These are phyloP conservation scores for Gobiocypris rarus DNA, from an alignment of 2,113 vertebrate genomes.

Conservation along the genomic window DNA sequence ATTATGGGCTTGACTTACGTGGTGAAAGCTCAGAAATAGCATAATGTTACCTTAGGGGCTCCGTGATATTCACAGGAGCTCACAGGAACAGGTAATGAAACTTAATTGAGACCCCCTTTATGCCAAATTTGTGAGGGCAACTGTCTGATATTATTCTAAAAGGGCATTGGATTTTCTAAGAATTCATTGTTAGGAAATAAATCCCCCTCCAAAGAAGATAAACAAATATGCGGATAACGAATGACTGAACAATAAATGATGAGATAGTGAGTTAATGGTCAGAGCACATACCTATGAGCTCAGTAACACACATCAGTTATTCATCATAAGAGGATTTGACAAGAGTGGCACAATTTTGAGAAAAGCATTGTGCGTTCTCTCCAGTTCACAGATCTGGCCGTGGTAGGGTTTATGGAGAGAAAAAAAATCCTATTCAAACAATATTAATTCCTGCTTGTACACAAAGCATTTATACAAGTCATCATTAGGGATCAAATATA, in stretches of 20 bases:
- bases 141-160: not conserved
- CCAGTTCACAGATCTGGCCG: not conserved
- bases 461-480: not conserved
- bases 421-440: not conserved
- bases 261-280: not conserved
- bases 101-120: not conserved
- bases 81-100: not conserved
- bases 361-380: conserved; percentile 19
- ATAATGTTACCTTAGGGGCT: not conserved
- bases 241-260: not conserved
- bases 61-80: too few species aligned
- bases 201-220: not conserved
- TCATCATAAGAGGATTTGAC: conserved; percentile 33
- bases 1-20: not conserved
- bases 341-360: conserved; percentile 20
- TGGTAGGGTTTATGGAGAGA: not conserved
- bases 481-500: not conserved
- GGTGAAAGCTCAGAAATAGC: not conserved
- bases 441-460: conserved; percentile 22
- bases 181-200: conserved; percentile 3
- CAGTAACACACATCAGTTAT: conserved; percentile 8
- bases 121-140: not conserved
- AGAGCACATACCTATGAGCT: not conserved
- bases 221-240: conserved; percentile 6
- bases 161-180: not conserved